Percentiles rank a stretch among this genome's conserved stretches.
These are phyloP conservation scores for Ametastegia equiseti DNA, from an alignment of 2,888 invertebrate species.

Conservation along the genomic window DNA sequence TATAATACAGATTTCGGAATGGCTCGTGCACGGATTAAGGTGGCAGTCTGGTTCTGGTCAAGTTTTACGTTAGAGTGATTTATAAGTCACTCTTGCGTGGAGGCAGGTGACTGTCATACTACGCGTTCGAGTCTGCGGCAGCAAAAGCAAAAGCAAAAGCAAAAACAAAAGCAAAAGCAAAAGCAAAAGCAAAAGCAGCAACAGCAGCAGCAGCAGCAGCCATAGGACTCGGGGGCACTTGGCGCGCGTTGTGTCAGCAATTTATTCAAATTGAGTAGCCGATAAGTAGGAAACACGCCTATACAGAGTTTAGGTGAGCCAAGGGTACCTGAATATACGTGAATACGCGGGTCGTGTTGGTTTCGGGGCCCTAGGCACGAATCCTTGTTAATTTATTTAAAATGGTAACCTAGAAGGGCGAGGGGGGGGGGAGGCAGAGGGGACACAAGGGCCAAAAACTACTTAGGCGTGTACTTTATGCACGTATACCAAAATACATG, in stretches of 20 bases:
- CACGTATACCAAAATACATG: background rate
- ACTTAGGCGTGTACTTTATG: background rate
- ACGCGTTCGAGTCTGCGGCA: constrained; percentile 54
- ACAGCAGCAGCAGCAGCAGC: background rate
- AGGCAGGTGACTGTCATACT: constrained; percentile 68
- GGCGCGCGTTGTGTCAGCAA: constrained; percentile 34
- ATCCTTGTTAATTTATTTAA: constrained; percentile 40
- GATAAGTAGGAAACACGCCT: constrained; percentile 38
- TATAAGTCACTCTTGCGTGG: constrained; percentile 74
- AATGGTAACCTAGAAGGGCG: constrained; percentile 16
- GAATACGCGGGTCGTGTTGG: background rate
- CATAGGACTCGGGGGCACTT: constrained; percentile 10
- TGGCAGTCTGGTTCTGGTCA: background rate
- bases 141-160: too few relatives aligned
- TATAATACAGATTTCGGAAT: constrained; percentile 47
- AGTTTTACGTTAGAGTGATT: constrained; percentile 68
- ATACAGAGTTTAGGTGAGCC: constrained; percentile 16
- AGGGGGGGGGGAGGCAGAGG: background rate
- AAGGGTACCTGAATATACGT: constrained; percentile 23
- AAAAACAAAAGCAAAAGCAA: too few relatives aligned
- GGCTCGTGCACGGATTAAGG: constrained; percentile 66
- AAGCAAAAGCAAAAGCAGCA: too few relatives aligned
- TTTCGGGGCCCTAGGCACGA: background rate
- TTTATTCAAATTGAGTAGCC: constrained; percentile 40
- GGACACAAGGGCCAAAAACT: background rate